Percentiles rank a stretch among this genome's conserved stretches.
Conservation (phyloP, 2,113 vertebrate genomes). For the Picathartes gymnocephalus region DNA sequence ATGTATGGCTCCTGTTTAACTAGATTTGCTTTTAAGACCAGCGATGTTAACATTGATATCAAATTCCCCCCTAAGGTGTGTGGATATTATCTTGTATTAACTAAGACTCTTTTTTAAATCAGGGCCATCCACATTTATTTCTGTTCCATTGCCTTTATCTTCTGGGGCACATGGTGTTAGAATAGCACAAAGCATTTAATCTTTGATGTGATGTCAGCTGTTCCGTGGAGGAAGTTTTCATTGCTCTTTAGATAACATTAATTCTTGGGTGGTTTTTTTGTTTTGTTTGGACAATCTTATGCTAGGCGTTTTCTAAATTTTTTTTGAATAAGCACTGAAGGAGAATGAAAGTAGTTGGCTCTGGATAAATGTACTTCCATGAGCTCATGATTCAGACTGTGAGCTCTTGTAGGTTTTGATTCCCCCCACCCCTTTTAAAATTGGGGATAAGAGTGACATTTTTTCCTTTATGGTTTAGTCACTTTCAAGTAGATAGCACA, state of each 20-base stretch:
- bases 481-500: background rate
- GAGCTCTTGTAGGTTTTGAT: background rate
- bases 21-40: slow-evolving; percentile 93
- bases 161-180: background rate
- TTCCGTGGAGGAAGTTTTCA: background rate
- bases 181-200: background rate
- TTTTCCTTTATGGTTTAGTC: background rate
- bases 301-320: background rate
- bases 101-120: background rate
- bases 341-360: background rate
- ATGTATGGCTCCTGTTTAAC: slow-evolving; percentile 95
- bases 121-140: background rate
- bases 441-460: background rate
- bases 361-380: background rate
- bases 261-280: background rate
- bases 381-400: background rate
- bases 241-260: background rate
- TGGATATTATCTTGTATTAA: slow-evolving; percentile 2
- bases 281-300: background rate
- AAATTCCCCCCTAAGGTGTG: slow-evolving; percentile 88
- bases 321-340: background rate
- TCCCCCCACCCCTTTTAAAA: background rate
- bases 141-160: background rate
- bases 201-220: background rate
- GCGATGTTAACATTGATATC: slow-evolving; percentile 95